Evolutionary conservation across 2,797 vertebrate species (phyloP).

Genomic region (Spinus pinus): DNA sequence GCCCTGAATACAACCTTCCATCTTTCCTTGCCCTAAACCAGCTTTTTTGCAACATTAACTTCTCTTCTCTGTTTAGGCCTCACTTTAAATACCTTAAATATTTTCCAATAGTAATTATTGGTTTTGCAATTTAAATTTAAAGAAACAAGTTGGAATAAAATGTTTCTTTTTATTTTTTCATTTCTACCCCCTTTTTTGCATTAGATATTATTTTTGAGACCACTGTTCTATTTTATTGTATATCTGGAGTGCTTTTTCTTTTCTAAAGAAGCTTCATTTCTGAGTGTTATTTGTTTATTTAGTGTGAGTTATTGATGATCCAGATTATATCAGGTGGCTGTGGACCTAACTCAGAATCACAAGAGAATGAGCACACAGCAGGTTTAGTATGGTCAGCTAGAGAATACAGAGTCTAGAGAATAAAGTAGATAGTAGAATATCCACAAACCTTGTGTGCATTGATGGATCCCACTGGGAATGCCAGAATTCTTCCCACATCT

Average conservation of each 20-base stretch:
- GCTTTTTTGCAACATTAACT: neutral
- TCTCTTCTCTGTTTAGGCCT: neutral
- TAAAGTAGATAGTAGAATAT: neutral
- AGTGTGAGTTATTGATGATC: neutral
- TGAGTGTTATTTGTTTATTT: neutral
- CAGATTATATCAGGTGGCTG: neutral
- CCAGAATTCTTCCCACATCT: neutral
- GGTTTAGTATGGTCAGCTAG: neutral
- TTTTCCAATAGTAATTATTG: neutral
- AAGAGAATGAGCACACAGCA: rapidly evolving
- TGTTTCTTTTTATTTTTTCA: neutral
- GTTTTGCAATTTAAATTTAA: neutral
- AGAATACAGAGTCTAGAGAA: too few relatives aligned
- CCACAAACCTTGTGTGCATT: neutral
- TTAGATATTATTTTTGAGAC: neutral
- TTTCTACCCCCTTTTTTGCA: rapidly evolving
- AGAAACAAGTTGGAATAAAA: neutral
- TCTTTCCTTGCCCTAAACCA: neutral
- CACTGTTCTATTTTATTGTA: neutral
- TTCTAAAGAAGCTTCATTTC: neutral
- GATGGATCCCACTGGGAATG: neutral
- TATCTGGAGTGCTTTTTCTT: neutral
- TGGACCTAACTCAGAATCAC: neutral
- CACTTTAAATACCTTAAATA: neutral
- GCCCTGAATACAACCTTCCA: neutral